Conservation (phyloP, 2,888 invertebrate genomes). For the Gari tellinella region DNA sequence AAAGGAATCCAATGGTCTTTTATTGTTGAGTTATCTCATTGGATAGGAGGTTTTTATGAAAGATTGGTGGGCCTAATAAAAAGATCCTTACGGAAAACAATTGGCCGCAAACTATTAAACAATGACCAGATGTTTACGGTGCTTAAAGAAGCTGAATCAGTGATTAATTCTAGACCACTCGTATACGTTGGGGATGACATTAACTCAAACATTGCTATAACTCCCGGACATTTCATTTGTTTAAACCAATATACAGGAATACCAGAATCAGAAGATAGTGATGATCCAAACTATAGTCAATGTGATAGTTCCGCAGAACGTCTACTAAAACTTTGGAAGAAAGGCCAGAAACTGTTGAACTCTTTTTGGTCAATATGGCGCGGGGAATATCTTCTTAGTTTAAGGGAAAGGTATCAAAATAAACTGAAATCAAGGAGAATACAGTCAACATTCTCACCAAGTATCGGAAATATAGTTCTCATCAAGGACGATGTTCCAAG, state of each 20-base stretch:
- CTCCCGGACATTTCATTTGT: slow-evolving; percentile 3
- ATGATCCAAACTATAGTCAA: not conserved
- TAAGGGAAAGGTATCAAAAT: too few species aligned
- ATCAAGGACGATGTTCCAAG: too few species aligned
- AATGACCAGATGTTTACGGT: slow-evolving; percentile 5
- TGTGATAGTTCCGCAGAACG: slow-evolving; percentile 2
- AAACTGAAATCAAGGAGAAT: too few species aligned
- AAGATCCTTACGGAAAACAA: slow-evolving; percentile 12
- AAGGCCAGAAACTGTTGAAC: slow-evolving; percentile 10
- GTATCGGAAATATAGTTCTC: too few species aligned
- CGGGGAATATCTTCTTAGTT: too few species aligned
- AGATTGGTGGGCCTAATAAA: slow-evolving; percentile 4
- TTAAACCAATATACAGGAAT: slow-evolving; percentile 14
- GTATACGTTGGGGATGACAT: slow-evolving; percentile 14
- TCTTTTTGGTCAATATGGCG: too few species aligned
- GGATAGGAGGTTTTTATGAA: slow-evolving; percentile 10
- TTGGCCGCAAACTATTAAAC: slow-evolving; percentile 6
- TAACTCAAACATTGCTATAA: slow-evolving; percentile 2
- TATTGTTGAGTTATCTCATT: slow-evolving; percentile 12
- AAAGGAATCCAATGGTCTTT: slow-evolving; percentile 14
- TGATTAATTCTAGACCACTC: slow-evolving; percentile 7
- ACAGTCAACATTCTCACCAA: too few species aligned
- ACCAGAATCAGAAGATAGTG: slow-evolving; percentile 1
- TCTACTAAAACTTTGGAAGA: slow-evolving; percentile 12
- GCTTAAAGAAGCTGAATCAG: slow-evolving; percentile 8